A percentile compares a stretch with the other conserved stretches of the same genome.
These are phyloP conservation scores for Chrysolina oricalcia DNA, from an alignment of 2,888 invertebrate genomes.

Conservation along the genomic window DNA sequence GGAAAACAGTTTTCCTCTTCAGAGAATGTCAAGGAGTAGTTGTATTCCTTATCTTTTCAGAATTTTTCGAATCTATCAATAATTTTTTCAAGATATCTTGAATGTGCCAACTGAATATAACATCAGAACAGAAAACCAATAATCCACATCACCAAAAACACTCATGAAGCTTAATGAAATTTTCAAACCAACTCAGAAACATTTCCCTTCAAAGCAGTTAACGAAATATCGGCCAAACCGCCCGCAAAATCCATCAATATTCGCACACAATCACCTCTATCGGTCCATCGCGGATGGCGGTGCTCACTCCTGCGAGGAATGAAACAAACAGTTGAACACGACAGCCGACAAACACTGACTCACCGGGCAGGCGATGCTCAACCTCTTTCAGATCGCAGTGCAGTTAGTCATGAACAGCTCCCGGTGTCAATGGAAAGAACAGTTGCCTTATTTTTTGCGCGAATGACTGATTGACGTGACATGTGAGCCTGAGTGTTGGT, in stretches of 20 bases:
- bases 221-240: neutral
- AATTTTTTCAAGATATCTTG: too few species aligned
- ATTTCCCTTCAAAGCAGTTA: neutral
- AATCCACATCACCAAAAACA: neutral
- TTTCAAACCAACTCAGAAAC: neutral
- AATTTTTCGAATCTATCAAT: too few species aligned
- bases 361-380: constrained; percentile 53
- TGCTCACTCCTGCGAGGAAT: constrained; percentile 27
- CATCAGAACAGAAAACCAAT: neutral
- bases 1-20: too few species aligned
- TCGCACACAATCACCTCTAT: constrained; percentile 19
- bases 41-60: too few species aligned
- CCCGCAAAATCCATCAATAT: constrained; percentile 18
- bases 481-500: neutral
- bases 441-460: constrained; percentile 39
- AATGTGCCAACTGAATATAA: too few species aligned
- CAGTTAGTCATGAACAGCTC: constrained; percentile 41
- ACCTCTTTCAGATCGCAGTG: constrained; percentile 39
- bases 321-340: constrained; percentile 57
- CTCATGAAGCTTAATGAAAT: neutral
- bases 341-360: constrained; percentile 65
- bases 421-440: constrained; percentile 35
- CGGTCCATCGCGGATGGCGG: constrained; percentile 31
- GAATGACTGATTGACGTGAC: constrained; percentile 23
- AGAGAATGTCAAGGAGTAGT: too few species aligned